Base-by-base conservation (phyloP, 30 jellyfish, hydroid and myxozoan species). In the Rhopilema esculentum region DNA sequence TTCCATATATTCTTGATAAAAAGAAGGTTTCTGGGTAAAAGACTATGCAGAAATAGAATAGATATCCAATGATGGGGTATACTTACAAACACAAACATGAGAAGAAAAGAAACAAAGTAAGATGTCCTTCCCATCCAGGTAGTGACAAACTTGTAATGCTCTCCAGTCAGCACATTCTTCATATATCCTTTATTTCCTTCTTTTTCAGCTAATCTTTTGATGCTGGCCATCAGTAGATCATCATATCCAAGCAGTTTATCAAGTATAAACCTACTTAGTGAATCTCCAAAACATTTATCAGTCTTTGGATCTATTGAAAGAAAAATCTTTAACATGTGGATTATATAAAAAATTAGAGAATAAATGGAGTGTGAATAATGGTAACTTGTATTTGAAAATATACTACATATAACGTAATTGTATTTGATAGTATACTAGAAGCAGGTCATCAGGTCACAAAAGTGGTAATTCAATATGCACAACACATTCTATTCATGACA, bases 61-160 rank as follows among this genome's bases (percentile, higher is more conserved):
- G 33, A 27, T 21, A 63, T 2, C 17, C 6, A 63, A 63, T 2
- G 29, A 63, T 19, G 15, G 15, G 6, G n/a, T 24, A 15, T 1
- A 94, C 99, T 90, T 82, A 94, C 99, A 82, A 94, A 94, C 8
- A 89, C 85, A 85, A 94, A 94, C 99, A 94, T 94, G 6, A 94
- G 88, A 16, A 94, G 72, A 49, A 94, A 86, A 4, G 99, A 78
- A 6, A 94, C 89, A 21, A 83, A 52, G 77, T 94, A 94, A 2
- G 99, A 94, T 4, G 96, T 85, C 67, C 96, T 62, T 27, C 97
- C 97, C 89, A 94, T 89, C 91, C 97, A 83, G 83, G 79, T 77
- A 24, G 97, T 87, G 19, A 94, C 97, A 85, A 94, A 94, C 49
- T 86, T 78, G 80, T 89, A 94, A 69, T 94, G 93, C 31, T 94